These are phyloP conservation scores for Stylophora pistillata DNA, from an alignment of 64 coral and sea anemone genomes.

Conservation along the genomic window DNA sequence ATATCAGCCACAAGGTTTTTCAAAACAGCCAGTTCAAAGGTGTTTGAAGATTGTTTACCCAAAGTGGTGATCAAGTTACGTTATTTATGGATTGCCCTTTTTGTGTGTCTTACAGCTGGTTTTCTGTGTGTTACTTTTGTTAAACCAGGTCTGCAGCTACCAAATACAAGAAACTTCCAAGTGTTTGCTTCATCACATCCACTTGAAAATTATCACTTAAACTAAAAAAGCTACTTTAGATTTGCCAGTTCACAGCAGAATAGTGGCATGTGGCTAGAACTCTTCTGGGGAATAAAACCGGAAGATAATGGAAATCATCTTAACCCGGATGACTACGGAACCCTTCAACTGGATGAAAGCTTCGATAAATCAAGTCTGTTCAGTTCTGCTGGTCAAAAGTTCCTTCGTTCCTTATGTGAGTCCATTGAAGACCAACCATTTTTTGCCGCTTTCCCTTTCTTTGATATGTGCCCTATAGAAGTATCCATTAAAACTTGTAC, in stretches of 20 bases:
- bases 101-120: slow-evolving; percentile 61
- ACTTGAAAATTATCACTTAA: slow-evolving; percentile 76
- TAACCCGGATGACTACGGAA: slow-evolving; percentile 76
- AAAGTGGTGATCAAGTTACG: slow-evolving; percentile 69
- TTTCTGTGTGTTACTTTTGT: slow-evolving; percentile 83
- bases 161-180: slow-evolving; percentile 82
- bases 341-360: slow-evolving; percentile 54
- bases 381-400: slow-evolving; percentile 57
- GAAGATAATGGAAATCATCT: slow-evolving; percentile 85
- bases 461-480: neutral
- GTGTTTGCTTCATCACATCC: slow-evolving; percentile 70
- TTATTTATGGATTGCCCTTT: slow-evolving; percentile 72
- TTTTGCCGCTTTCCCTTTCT: slow-evolving; percentile 1
- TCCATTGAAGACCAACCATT: slow-evolving; percentile 54
- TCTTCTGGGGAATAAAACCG: slow-evolving; percentile 81
- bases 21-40: slow-evolving; percentile 30
- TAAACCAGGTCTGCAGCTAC: slow-evolving; percentile 65
- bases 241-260: slow-evolving; percentile 30
- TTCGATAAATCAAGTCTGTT: slow-evolving; percentile 57
- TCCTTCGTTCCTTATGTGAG: slow-evolving; percentile 59
- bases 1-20: slow-evolving; percentile 24
- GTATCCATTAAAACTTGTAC: neutral
- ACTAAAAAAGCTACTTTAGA: slow-evolving; percentile 77
- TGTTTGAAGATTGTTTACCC: slow-evolving; percentile 72
- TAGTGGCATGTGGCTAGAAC: slow-evolving; percentile 8